Base-by-base conservation (phyloP, 2,113 vertebrate species). In the Cichladusa arquata region DNA sequence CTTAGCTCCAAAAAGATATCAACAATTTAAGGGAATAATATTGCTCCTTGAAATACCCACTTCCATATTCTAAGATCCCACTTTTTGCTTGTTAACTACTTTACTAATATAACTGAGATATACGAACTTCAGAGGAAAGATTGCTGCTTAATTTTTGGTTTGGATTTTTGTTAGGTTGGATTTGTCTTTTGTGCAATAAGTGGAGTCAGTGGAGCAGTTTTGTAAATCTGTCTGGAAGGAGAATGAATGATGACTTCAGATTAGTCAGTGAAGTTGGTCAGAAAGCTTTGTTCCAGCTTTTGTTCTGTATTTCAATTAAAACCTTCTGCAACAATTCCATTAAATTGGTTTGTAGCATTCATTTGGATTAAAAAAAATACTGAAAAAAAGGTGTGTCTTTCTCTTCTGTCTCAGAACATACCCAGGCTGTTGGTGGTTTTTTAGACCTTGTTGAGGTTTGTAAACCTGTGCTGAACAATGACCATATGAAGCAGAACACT, bases 281-380 rank as follows among this genome's bases (percentile, higher is more conserved):
- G 34, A 88, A 86, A 67, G 14, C 60, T 58, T 73, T 44, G 50
- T 85, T 92, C 29, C 60, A 81, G 40, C 22, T 78, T 74, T 70
- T 95, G 29, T 93, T 86, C 66, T 81, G 20, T 53, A 47, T 58
- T 86, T 85, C 50, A 73, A 62, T 92, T 82, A 85, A 91, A 96
- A 62, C 24, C 2, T 42, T 57, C 11, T 89, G 58, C 29, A 80
- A 26, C 31, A 64, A 65, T 90, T 94, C 60, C 9, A 70, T 71
- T 38, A 19, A 45, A 65, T 53, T 44, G 11, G 5, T 82, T 67
- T 76, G 65, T 62, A 48, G 25, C 12, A 33, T 81, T 88, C 8
- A 38, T 66, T 89, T 86, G 22, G 9, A 53, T 19, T 69, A 7
- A 51, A 51, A 88, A 57, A 53, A 40, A 14, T 6, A 40, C 6